phyloP scores from a whole-genome alignment of 2,113 vertebrate genomes.

The Oreochromis aureus region DNA sequence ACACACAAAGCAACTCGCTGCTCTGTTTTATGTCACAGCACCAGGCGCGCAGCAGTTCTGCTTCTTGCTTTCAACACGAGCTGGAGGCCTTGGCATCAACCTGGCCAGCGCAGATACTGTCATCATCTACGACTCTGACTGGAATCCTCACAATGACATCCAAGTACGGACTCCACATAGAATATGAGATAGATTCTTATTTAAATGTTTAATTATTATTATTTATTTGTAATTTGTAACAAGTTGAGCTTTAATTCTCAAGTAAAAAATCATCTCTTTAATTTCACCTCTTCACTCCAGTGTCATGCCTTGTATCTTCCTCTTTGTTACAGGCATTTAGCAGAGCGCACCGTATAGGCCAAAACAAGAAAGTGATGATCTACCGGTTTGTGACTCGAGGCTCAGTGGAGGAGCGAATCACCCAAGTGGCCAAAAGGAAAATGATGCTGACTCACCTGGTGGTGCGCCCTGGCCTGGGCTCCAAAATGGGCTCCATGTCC shows the following conservation, averaged over 20 bases:
- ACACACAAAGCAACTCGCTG: neutral
- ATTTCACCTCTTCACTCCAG: neutral
- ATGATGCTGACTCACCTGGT: slow-evolving; percentile 99
- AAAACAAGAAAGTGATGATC: slow-evolving; percentile 99
- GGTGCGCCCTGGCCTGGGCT: slow-evolving; percentile 91
- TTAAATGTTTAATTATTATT: neutral
- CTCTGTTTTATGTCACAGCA: slow-evolving; percentile 68
- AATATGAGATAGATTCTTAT: neutral
- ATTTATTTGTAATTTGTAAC: neutral
- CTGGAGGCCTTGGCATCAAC: slow-evolving; percentile 96
- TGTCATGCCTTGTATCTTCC: neutral
- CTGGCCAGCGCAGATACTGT: slow-evolving; percentile 94
- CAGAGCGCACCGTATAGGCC: slow-evolving; percentile 94
- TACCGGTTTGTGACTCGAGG: slow-evolving; percentile 96
- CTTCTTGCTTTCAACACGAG: slow-evolving; percentile 94
- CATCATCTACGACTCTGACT: slow-evolving; percentile 98
- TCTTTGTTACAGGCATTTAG: slow-evolving; percentile 84
- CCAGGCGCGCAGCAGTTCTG: slow-evolving; percentile 98
- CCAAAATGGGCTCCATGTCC: slow-evolving; percentile 97
- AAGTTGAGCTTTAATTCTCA: neutral
- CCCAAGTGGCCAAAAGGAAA: slow-evolving; percentile 97
- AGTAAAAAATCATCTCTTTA: fast-evolving
- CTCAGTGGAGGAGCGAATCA: slow-evolving; percentile 95
- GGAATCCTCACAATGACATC: slow-evolving; percentile 99
- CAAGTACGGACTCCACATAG: slow-evolving; percentile 73